Base-by-base conservation (phyloP, 2,888 invertebrate species). In the Syrista parreyssii region DNA sequence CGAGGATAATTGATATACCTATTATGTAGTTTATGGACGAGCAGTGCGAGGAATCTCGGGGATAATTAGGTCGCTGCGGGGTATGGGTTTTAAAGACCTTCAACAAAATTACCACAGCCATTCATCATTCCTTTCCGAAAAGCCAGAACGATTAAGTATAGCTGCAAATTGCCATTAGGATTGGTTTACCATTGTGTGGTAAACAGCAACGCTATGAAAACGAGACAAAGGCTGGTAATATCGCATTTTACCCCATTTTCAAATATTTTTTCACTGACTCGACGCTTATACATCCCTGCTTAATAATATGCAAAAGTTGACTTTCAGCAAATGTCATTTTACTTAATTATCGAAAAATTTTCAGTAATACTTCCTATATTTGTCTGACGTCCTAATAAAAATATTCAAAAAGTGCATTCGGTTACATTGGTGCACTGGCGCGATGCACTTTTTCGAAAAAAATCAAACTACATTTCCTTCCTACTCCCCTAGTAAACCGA, bases 1-100 rank as follows among this genome's bases (percentile, higher is more conserved):
- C 74, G 36, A 79, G 79, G 81, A 81, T 86, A 86, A 86, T 84
- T 86, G 86, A 81, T 76, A 78, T 74, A 76, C 68, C 79, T 55
- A 9, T 23, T 55, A 55, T 23, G 55, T 55, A 55, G 55, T 23
- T 23, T 55, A 23, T 15, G 23, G 55, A 55, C 9, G 9, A 55
- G 55, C 23, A 55, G 55, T 69, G 68, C 73, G 74, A 75, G 79
- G 77, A 78, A 75, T 79, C 81, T 74, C 78, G 12, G 55, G 32
- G 77, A 76, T 78, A 82, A 82, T 81, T 82, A 82, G 79, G 76
- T 83, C 55, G 55, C 55, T 23, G 55, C 55, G 55, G 23, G 55
- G 23, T 9, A 23, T 23, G 55, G 55, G 55, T 23, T 55, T 55
- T 55, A 23, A 55, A 55, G 9, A 55, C 55, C 40, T 40, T 6